phyloP scores from a whole-genome alignment of 1,140 invertebrate species.

The Achroia grisella region DNA sequence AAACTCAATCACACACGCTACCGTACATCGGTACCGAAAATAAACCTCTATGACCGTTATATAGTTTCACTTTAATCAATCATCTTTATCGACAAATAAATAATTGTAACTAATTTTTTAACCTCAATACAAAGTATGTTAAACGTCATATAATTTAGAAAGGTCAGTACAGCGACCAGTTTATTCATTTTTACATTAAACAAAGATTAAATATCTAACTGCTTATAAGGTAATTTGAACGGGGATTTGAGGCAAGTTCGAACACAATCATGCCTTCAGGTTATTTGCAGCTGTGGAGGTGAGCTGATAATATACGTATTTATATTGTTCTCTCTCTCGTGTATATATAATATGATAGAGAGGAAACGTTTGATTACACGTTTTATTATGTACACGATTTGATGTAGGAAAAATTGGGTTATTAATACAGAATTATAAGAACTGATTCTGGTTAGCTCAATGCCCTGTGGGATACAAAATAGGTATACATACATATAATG shows the following conservation, averaged over 20 bases:
- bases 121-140: slow-evolving; percentile 13
- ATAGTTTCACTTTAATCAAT: slow-evolving; percentile 4
- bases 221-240: slow-evolving; percentile 35
- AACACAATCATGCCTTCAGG: slow-evolving; percentile 18
- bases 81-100: slow-evolving; percentile 2
- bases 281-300: too few species aligned
- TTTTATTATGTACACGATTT: neutral
- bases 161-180: slow-evolving; percentile 7
- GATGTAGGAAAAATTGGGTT: slow-evolving; percentile 12
- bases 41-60: neutral
- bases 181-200: slow-evolving; percentile 24
- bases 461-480: too few species aligned
- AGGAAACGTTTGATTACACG: slow-evolving; percentile 8
- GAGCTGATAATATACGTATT: too few species aligned
- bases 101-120: slow-evolving; percentile 3
- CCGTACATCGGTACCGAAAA: neutral
- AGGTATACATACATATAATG: too few species aligned
- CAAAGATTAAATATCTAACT: slow-evolving; percentile 15
- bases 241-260: slow-evolving; percentile 18
- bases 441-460: too few species aligned
- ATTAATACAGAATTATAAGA: too few species aligned
- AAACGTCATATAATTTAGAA: slow-evolving; percentile 18
- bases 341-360: neutral
- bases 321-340: too few species aligned
- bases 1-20: too few species aligned